These are phyloP conservation scores for Diadumene lineata DNA, from an alignment of 92 coral and sea anemone genomes.

Conservation along the genomic window DNA sequence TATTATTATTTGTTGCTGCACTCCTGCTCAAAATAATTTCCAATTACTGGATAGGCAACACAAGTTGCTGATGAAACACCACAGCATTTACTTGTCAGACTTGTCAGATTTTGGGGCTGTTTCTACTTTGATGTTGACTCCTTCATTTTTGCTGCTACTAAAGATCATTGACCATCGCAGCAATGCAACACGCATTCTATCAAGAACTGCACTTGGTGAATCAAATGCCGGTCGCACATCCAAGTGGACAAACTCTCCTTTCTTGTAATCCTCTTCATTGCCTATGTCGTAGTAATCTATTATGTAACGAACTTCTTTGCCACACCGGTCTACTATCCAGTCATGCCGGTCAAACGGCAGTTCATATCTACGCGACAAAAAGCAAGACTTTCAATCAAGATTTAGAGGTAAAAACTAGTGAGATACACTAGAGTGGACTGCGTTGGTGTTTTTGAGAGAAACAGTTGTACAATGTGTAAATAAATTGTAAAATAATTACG, in stretches of 20 bases:
- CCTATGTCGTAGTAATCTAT: conserved; percentile 98
- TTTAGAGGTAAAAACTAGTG: too few relatives aligned
- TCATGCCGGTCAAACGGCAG: conserved; percentile 98
- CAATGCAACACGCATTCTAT: conserved; percentile 86
- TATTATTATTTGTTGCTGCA: too few relatives aligned
- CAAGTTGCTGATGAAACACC: neutral
- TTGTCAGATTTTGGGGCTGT: conserved; percentile 13
- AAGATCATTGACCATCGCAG: conserved; percentile 85
- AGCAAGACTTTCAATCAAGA: neutral
- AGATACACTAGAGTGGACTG: too few relatives aligned
- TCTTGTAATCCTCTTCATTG: conserved; percentile 86
- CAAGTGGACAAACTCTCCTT: conserved; percentile 89
- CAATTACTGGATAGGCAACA: neutral
- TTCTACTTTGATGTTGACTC: neutral
- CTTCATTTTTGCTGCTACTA: conserved; percentile 66
- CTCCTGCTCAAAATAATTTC: too few relatives aligned
- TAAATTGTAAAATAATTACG: too few relatives aligned
- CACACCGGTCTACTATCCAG: conserved; percentile 96
- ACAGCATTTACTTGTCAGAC: conserved; percentile 9
- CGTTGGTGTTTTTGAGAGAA: too few relatives aligned
- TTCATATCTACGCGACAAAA: conserved; percentile 64
- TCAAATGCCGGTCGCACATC: conserved; percentile 96
- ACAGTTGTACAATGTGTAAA: too few relatives aligned
- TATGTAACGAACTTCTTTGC: conserved; percentile 85
- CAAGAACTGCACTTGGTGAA: conserved; percentile 83